These are phyloP conservation scores for Ia io DNA, from an alignment of 2,113 vertebrate species.

Conservation along the genomic window DNA sequence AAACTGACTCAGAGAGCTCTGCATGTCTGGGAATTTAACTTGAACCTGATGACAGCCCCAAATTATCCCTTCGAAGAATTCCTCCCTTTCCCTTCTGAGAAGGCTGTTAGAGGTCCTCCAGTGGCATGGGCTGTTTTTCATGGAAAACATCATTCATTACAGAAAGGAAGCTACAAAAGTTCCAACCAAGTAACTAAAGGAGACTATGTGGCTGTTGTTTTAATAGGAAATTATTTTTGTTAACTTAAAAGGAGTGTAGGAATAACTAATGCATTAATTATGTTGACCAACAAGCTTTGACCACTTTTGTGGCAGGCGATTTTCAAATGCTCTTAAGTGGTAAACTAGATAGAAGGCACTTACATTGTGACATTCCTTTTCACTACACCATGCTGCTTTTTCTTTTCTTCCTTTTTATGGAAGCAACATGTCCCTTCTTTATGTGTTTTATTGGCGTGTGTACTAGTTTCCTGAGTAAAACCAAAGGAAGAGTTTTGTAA, in stretches of 20 bases:
- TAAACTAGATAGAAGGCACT: background rate
- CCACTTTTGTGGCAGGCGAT: background rate
- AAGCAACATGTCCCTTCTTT: background rate
- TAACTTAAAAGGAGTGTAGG: background rate
- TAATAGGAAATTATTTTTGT: background rate
- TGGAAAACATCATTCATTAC: background rate
- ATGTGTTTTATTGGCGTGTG: background rate
- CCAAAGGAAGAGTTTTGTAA: background rate
- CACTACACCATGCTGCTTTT: background rate
- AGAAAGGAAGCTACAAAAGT: background rate
- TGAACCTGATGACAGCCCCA: background rate
- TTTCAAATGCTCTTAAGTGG: background rate
- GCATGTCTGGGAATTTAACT: background rate
- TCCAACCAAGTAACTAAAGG: background rate
- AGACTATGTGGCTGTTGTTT: background rate
- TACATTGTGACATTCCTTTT: background rate
- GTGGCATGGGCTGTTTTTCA: background rate
- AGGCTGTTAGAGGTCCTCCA: background rate
- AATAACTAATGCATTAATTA: background rate
- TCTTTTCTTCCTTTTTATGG: background rate
- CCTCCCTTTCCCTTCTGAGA: background rate
- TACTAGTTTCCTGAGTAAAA: background rate
- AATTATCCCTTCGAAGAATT: background rate
- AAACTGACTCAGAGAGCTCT: background rate
- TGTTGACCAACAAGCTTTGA: background rate